These are phyloP conservation scores for Cricetomys ansorgei DNA, from an alignment of 2,113 vertebrate species.

Conservation along the genomic window DNA sequence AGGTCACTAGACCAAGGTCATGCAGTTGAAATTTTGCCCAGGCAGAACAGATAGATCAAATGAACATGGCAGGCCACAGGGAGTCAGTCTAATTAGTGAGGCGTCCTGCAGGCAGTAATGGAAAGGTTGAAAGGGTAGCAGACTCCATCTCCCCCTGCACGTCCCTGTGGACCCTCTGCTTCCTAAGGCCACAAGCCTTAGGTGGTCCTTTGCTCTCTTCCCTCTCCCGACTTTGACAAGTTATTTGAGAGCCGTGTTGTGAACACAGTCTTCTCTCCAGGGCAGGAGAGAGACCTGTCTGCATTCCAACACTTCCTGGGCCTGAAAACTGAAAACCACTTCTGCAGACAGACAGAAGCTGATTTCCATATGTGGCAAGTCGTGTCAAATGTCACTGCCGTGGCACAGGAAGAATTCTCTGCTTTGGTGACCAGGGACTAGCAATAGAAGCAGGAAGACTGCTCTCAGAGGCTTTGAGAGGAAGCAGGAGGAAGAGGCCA, in stretches of 20 bases:
- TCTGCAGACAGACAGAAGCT: constrained; percentile 11
- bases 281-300: constrained; percentile 24
- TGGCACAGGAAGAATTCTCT: constrained; percentile 3
- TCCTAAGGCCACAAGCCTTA: not conserved
- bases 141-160: not conserved
- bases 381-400: constrained; percentile 51
- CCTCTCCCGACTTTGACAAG: constrained; percentile 44
- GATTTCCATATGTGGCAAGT: constrained; percentile 74
- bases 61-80: not conserved
- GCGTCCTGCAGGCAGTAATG: not conserved
- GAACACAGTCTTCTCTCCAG: not conserved
- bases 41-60: constrained; percentile 30
- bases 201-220: not conserved
- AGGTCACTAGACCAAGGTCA: constrained; percentile 65
- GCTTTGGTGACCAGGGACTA: constrained; percentile 27
- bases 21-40: constrained; percentile 16
- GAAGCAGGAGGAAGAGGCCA: constrained; percentile 8
- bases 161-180: not conserved
- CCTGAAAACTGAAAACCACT: constrained; percentile 39
- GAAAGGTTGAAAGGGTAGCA: not conserved
- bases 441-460: not conserved
- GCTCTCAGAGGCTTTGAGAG: not conserved
- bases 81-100: constrained; percentile 42
- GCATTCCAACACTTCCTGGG: constrained; percentile 63
- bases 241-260: constrained; percentile 62